Conservation (phyloP, 2,797 vertebrate species). For the Artibeus jamaicensis region DNA sequence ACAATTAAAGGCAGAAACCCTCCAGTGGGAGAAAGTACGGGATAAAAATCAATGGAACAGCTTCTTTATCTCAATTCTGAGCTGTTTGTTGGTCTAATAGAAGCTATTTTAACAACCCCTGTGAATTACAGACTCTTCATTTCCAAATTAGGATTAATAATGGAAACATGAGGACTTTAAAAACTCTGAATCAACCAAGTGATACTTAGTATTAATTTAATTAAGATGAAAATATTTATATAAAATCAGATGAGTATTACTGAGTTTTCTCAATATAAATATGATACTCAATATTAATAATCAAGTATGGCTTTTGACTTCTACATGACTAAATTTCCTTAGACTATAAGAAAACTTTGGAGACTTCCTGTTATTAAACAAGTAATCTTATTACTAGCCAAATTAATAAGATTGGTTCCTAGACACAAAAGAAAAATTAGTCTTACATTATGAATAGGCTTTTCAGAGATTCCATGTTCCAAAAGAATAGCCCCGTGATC, state of each 20-base stretch:
- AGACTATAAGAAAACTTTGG: neutral
- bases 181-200: neutral
- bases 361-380: neutral
- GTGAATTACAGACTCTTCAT: neutral
- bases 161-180: neutral
- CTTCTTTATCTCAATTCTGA: neutral
- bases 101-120: neutral
- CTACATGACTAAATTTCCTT: slow-evolving; percentile 1
- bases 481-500: neutral
- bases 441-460: neutral
- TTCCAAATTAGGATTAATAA: slow-evolving; percentile 17
- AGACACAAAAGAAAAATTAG: neutral
- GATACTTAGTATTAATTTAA: slow-evolving; percentile 41
- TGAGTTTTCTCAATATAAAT: neutral
- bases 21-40: neutral
- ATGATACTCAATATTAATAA: slow-evolving; percentile 35
- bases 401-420: neutral
- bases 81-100: neutral
- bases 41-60: neutral
- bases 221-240: slow-evolving; percentile 34
- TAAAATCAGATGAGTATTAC: slow-evolving; percentile 25
- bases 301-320: neutral
- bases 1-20: neutral
- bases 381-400: neutral
- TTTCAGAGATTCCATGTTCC: neutral